Base-by-base conservation (phyloP, 2,888 invertebrate genomes). In the Drosophila paranaensis region DNA sequence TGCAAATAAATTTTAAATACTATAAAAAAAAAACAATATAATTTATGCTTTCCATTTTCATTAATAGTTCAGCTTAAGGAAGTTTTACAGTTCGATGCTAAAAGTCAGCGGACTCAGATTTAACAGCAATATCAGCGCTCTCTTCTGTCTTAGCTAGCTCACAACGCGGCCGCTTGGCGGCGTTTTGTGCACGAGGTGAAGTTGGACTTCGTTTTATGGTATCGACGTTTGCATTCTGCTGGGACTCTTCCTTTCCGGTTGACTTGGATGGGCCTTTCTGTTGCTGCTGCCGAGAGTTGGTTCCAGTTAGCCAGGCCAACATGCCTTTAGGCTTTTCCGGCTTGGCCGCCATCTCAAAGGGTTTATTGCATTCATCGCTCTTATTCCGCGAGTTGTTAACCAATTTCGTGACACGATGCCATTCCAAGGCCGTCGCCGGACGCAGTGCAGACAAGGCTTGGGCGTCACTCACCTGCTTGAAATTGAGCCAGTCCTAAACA, bases 301-400 rank as follows among this genome's bases (percentile, higher is more conserved):
- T 65, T 4, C 76, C 78, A 16, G 74, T 83, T 37, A 93, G 60
- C 93, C 93, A 93, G 9, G 89, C 82, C 37, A 87, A 68, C 82
- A 93, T 89, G 1, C 86, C 86, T 62, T 88, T 91, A 46, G 79
- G 77, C 33, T 80, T 82, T 6, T 56, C 74, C 0, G 84, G 81
- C n/a, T 88, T 85, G 9, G 76, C 65, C 1, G 71, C 57, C 27
- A 83, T 5, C 9, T 90, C 85, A 3, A 93, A 77, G 40, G 93
- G 94, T 79, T 94, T 95, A 82, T 95, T 95, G 77, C 95, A 95
- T 65, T 94, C 92, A 0, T 91, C 87, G 35, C 93, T 93, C 92
- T 97, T 96, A 90, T 96, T 95, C 64, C 95, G 93, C 0, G 96
- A 95, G 90, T 95, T 96, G 88, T 96, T 96, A 0, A 97, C 97